Conservation (phyloP, 1,140 invertebrate genomes). For the Aphis gossypii region DNA sequence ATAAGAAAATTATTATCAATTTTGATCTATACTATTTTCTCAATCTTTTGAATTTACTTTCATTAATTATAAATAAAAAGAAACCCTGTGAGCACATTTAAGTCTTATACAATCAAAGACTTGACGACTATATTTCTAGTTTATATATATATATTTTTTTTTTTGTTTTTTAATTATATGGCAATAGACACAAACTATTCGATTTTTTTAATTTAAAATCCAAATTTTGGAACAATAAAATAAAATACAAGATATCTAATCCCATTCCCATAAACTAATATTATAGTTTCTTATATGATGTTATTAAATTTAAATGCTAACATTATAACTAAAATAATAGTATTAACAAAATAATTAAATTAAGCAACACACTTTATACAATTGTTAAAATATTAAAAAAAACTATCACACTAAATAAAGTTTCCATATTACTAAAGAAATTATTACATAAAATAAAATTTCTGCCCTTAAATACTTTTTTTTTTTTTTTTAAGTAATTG, state of each 20-base stretch:
- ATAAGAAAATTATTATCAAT: neutral
- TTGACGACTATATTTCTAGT: neutral
- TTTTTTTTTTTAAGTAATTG: neutral
- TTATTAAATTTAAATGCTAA: slow-evolving; percentile 41
- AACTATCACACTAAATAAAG: neutral
- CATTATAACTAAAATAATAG: slow-evolving; percentile 5
- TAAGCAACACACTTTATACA: slow-evolving; percentile 30
- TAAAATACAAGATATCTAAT: slow-evolving; percentile 48
- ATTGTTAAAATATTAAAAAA: slow-evolving; percentile 26
- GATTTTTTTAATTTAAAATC: slow-evolving; percentile 23
- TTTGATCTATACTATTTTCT: neutral
- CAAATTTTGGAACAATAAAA: slow-evolving; percentile 48
- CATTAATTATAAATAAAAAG: slow-evolving; percentile 10
- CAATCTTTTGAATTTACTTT: slow-evolving; percentile 11
- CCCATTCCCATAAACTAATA: slow-evolving; percentile 51
- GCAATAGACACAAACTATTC: slow-evolving; percentile 35
- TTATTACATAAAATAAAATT: neutral
- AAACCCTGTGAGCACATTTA: slow-evolving; percentile 38
- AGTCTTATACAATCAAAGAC: neutral
- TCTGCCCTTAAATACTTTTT: neutral
- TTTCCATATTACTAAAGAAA: neutral
- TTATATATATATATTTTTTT: neutral
- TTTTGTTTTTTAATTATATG: slow-evolving; percentile 14
- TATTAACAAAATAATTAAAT: slow-evolving; percentile 55
- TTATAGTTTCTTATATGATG: neutral